Percentiles rank a stretch among this genome's conserved stretches.
Conservation (phyloP, 2,797 vertebrate genomes). For the Halcyon chelicuti region DNA sequence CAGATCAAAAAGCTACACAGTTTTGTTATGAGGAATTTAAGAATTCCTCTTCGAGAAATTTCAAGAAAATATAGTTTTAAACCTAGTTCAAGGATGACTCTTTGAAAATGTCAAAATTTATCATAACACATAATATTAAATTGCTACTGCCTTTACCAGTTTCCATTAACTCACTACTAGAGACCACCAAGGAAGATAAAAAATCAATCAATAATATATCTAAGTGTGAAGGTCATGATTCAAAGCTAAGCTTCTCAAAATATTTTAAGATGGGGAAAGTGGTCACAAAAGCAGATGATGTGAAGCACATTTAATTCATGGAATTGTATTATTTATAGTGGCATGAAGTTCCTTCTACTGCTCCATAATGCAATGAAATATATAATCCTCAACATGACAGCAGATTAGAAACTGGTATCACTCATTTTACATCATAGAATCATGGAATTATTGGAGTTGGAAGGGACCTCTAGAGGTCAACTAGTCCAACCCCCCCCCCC, state of each 20-base stretch:
- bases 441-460: too few relatives aligned
- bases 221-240: neutral
- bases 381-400: neutral
- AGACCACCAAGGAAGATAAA: neutral
- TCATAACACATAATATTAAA: neutral
- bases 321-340: neutral
- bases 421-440: neutral
- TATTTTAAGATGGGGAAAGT: neutral
- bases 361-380: neutral
- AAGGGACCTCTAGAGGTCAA: too few relatives aligned
- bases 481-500: too few relatives aligned
- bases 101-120: neutral
- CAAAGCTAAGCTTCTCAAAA: neutral
- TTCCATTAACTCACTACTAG: neutral
- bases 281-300: fast-evolving
- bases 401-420: neutral
- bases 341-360: neutral
- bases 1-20: neutral
- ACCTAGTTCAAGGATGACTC: neutral
- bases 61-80: neutral
- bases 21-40: neutral
- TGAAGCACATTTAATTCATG: neutral
- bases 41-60: neutral
- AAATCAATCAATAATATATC: neutral
- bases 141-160: neutral